These are phyloP conservation scores for Drosophila eugracilis DNA, from an alignment of 1,140 invertebrate species.

Conservation along the genomic window DNA sequence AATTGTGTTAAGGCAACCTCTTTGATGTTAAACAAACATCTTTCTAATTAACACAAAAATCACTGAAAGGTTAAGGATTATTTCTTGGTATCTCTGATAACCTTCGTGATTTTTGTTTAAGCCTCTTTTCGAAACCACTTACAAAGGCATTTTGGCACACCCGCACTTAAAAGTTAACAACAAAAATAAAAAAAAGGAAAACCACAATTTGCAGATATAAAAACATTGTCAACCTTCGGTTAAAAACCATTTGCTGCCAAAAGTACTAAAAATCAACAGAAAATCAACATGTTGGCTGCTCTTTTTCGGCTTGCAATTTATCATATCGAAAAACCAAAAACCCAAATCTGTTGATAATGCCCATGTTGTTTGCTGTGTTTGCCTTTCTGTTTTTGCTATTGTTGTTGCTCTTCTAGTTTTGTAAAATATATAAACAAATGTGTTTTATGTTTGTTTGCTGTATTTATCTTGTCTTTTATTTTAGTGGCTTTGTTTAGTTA, in stretches of 20 bases:
- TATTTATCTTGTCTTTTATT: constrained; percentile 27
- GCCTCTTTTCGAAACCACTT: constrained; percentile 23
- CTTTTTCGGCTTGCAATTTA: constrained; percentile 49
- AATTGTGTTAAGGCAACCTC: neutral
- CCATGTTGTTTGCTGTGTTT: constrained; percentile 47
- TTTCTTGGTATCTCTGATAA: constrained; percentile 17
- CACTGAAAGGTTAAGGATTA: constrained; percentile 30
- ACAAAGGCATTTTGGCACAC: constrained; percentile 38
- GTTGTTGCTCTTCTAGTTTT: constrained; percentile 33
- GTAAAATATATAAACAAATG: constrained; percentile 33
- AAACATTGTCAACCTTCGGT: constrained; percentile 64
- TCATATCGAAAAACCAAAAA: constrained; percentile 47
- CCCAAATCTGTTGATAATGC: constrained; percentile 60
- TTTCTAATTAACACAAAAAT: neutral
- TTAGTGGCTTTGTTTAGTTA: constrained; percentile 34
- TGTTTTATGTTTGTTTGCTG: constrained; percentile 11
- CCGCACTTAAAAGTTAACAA: constrained; percentile 14
- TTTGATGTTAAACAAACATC: neutral
- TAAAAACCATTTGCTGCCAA: constrained; percentile 42
- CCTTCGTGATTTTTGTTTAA: constrained; percentile 24
- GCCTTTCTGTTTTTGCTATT: constrained; percentile 18
- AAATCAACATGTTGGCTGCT: constrained; percentile 45
- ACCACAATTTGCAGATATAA: constrained; percentile 26
- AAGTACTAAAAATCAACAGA: constrained; percentile 40
- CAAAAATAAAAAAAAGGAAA: constrained; percentile 6